Base-by-base conservation (phyloP, 1,140 invertebrate species). In the Pogonognathellus flavescens region DNA sequence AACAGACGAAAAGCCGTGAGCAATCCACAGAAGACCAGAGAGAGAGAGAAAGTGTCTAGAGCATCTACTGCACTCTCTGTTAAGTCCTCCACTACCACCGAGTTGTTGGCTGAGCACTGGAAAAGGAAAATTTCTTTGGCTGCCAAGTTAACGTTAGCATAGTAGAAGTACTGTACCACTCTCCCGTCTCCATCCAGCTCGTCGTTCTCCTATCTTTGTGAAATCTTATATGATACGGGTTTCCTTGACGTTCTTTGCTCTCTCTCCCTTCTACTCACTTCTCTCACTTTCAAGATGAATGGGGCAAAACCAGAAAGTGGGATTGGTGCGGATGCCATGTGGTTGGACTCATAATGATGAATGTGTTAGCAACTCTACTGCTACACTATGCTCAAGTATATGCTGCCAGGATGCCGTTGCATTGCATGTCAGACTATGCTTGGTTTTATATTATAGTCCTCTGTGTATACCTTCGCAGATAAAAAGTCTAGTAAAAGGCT, bases 301-400 rank as follows among this genome's bases (percentile, higher is more conserved):
- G 82, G 82, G 59, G 59, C 57, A 72, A 83, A 83, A 83, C 41
- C 82, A 83, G 82, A 83, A 70, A 66, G 59, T 49, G 82, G 60
- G 59, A 81, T 81, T 57, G 80, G 80, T 81, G 80, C 52, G 80
- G 82, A 83, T 83, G 59, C 80, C 82, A 83, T 83, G 82, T 72
- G 82, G 82, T 83, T 83, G 55, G 60, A 72, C 62, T 83, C 82
- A 72, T 83, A 66, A 83, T 83, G 82, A 83, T 83, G 82, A 83
- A 83, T 83, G 82, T 62, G 25, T 83, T 41, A 49, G 20, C 59
- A 18, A 76, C 14, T 76, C 31, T 41, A 41, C 31, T 41, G 31
- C 31, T 41, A 41, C 31, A 41, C 31, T 41, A 41, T 41, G 31
- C 31, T 41, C 1, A 41, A 41, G 31, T 41, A 41, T 41, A 41